These are phyloP conservation scores for Junonia oenone DNA, from an alignment of 2,888 invertebrate species.

Conservation along the genomic window DNA sequence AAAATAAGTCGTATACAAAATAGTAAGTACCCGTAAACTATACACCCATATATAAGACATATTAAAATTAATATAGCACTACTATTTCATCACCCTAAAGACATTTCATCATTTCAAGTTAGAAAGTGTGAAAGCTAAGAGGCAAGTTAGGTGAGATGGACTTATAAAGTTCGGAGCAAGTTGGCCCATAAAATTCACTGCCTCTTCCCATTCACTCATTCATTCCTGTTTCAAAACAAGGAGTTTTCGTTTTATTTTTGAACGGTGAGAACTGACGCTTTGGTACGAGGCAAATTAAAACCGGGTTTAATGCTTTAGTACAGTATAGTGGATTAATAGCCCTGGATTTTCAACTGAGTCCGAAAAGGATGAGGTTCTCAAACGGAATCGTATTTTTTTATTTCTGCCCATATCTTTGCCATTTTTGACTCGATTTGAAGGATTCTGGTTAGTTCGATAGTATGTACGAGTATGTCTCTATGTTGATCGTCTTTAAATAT, in stretches of 20 bases:
- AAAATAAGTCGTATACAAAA: no score
- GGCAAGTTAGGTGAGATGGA: constrained; percentile 18
- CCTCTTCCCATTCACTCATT: constrained; percentile 9
- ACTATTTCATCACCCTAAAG: not conserved
- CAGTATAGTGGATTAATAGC: not conserved
- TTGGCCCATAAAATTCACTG: constrained; percentile 21
- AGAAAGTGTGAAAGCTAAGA: constrained; percentile 10
- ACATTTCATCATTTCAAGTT: constrained; percentile 3
- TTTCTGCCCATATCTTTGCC: no score
- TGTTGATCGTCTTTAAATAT: no score
- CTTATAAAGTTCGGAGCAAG: constrained; percentile 20
- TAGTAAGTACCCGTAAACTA: no score
- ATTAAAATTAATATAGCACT: no score
- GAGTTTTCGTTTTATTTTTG: constrained; percentile 11
- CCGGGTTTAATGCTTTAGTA: not conserved
- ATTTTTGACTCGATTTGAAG: no score
- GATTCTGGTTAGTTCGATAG: no score
- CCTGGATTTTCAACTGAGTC: no score
- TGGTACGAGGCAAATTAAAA: constrained; percentile 2
- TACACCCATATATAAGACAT: no score
- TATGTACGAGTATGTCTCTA: no score
- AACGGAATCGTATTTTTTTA: no score
- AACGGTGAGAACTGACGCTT: constrained; percentile 3
- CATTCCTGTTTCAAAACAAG: constrained; percentile 16
- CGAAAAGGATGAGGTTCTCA: no score